A percentile compares a stretch with the other conserved stretches of the same genome.
These are phyloP conservation scores for Mirza zaza DNA, from an alignment of 2,113 vertebrate species.

Conservation along the genomic window DNA sequence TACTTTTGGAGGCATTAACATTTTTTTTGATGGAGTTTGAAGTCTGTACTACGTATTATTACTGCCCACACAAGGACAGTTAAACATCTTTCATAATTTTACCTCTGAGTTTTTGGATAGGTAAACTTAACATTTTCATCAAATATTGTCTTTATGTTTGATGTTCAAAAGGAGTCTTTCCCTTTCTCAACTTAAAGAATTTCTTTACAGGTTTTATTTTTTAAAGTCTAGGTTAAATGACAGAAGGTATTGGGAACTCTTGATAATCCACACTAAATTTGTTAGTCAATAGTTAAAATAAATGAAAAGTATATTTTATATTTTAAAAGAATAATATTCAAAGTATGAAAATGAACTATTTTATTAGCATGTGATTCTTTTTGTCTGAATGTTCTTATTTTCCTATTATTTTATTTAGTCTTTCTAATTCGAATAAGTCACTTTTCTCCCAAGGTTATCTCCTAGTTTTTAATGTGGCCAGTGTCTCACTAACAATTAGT, in stretches of 20 bases:
- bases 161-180: background rate
- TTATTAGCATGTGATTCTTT: background rate
- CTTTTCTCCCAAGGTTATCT: background rate
- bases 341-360: background rate
- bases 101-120: background rate
- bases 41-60: background rate
- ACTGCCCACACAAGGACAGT: slow-evolving; percentile 56
- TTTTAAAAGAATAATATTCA: slow-evolving; percentile 24
- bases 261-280: background rate
- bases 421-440: background rate
- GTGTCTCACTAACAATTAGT: background rate
- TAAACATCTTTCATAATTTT: slow-evolving; percentile 49
- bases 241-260: background rate
- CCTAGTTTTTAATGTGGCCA: background rate
- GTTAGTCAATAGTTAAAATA: slow-evolving; percentile 20
- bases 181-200: background rate
- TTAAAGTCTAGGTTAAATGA: slow-evolving; percentile 39
- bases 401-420: background rate
- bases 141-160: slow-evolving; percentile 53
- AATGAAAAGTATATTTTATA: background rate
- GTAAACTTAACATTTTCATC: slow-evolving; percentile 13
- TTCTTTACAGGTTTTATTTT: slow-evolving; percentile 52
- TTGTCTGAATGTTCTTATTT: background rate
- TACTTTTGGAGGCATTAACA: background rate
- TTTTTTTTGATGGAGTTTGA: slow-evolving; percentile 48